Evolutionary conservation across 2,888 invertebrate genomes (phyloP).

Genomic region (Entomobrya multifasciata): DNA sequence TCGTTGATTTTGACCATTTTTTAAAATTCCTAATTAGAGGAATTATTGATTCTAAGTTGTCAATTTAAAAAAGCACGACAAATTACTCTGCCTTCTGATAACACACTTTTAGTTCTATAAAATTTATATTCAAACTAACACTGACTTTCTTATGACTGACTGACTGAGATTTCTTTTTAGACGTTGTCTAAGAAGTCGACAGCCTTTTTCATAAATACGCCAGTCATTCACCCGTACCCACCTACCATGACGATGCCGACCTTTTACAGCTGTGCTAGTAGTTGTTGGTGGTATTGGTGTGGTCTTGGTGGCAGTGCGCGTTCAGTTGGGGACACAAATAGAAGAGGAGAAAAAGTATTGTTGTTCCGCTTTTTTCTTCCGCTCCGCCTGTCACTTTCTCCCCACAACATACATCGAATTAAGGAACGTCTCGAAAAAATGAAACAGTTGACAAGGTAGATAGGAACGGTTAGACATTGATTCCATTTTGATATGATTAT

Average conservation of each 20-base stretch:
- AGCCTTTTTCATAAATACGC: too few relatives aligned
- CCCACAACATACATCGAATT: background rate
- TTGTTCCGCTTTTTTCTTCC: background rate
- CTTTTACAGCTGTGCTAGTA: too few relatives aligned
- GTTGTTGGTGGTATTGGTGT: too few relatives aligned
- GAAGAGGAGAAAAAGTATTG: background rate
- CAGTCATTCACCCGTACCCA: too few relatives aligned
- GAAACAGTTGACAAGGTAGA: slow-evolving; percentile 49
- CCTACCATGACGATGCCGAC: too few relatives aligned
- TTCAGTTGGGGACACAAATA: background rate
- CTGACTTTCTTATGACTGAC: too few relatives aligned
- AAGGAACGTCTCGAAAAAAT: background rate
- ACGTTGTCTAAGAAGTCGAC: too few relatives aligned
- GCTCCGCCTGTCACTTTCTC: background rate
- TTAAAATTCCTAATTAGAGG: too few relatives aligned
- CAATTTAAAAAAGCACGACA: background rate
- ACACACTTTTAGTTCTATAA: background rate
- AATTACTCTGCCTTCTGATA: background rate
- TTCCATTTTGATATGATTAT: slow-evolving; percentile 40
- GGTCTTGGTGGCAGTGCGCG: too few relatives aligned
- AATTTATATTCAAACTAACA: background rate
- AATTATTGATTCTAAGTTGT: background rate
- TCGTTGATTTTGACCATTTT: too few relatives aligned
- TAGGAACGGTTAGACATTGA: slow-evolving; percentile 32
- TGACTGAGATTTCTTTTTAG: too few relatives aligned